Percentiles rank a stretch among this genome's conserved stretches.
Evolutionary conservation across 2,888 invertebrate species (phyloP).

Genomic region (Stegophylla sp.): DNA sequence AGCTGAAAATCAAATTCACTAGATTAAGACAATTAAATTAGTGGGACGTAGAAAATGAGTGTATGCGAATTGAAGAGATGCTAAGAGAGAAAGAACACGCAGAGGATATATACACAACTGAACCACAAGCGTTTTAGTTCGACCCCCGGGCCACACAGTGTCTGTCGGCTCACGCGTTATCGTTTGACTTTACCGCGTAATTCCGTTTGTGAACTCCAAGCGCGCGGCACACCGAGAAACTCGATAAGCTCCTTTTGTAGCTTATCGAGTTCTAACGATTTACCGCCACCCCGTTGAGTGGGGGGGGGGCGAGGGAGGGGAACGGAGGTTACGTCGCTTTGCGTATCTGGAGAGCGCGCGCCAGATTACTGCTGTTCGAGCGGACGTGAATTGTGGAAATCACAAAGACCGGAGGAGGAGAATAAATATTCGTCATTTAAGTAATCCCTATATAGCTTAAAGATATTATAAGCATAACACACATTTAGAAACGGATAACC

Average conservation of each 20-base stretch:
- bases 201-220: constrained; percentile 50
- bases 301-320: neutral
- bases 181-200: constrained; percentile 53
- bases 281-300: constrained; percentile 9
- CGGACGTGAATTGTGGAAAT: constrained; percentile 37
- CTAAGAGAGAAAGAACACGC: constrained; percentile 11
- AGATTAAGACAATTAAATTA: constrained; percentile 15
- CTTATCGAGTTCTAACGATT: constrained; percentile 57
- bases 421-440: constrained; percentile 40
- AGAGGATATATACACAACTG: neutral
- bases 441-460: constrained; percentile 26
- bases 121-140: constrained; percentile 43
- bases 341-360: constrained; percentile 47
- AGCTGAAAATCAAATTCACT: constrained; percentile 18
- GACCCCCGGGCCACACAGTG: constrained; percentile 12
- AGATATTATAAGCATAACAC: neutral
- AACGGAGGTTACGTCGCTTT: constrained; percentile 18
- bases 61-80: neutral
- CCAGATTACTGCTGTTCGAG: constrained; percentile 34
- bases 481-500: constrained; percentile 11
- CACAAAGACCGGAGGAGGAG: constrained; percentile 21
- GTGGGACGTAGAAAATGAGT: constrained; percentile 5
- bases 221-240: constrained; percentile 42
- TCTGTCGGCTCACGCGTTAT: constrained; percentile 47
- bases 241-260: constrained; percentile 52